Evolutionary conservation across 2,113 vertebrate genomes (phyloP).

Genomic region (Gymnorhina tibicen): DNA sequence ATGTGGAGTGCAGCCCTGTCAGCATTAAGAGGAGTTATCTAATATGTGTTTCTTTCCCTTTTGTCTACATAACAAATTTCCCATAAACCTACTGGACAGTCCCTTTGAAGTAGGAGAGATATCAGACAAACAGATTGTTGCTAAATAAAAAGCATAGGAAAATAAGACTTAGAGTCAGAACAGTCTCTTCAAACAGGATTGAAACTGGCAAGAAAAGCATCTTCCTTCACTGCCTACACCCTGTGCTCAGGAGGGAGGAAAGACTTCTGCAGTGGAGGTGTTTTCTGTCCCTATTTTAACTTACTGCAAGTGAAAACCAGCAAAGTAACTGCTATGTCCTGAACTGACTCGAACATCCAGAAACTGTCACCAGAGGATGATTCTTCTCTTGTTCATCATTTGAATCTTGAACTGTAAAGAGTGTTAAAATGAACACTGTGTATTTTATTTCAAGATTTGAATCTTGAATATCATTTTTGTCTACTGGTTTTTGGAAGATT

Average conservation of each 20-base stretch:
- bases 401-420: background rate
- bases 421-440: background rate
- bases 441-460: background rate
- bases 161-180: background rate
- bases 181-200: background rate
- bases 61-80: background rate
- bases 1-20: background rate
- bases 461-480: background rate
- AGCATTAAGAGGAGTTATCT: background rate
- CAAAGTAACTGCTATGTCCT: background rate
- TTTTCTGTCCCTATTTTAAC: background rate
- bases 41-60: background rate
- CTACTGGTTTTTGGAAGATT: background rate
- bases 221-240: background rate
- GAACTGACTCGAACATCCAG: background rate
- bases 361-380: background rate
- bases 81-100: background rate
- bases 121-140: background rate
- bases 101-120: background rate
- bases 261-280: background rate
- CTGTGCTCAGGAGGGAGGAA: background rate
- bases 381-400: background rate
- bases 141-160: background rate
- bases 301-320: background rate
- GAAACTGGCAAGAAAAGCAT: background rate